Evolutionary conservation across 2,797 vertebrate species (phyloP), one percentile per base, ranked within the genome.

Genomic region (Podargus strigoides): DNA sequence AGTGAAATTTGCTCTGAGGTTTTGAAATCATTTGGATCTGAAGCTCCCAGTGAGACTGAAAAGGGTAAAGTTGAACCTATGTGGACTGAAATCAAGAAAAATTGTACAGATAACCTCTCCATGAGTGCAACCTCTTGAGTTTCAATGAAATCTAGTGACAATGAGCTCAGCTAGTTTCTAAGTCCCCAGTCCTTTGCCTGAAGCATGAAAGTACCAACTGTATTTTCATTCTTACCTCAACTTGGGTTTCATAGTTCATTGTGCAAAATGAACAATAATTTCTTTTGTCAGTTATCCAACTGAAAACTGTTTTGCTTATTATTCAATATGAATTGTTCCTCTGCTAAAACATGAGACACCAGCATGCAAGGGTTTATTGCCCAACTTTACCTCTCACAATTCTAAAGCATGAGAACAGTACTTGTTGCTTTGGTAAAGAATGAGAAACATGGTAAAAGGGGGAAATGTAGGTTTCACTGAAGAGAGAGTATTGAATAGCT

Each of bases 271-370:
- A 98, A 96, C 92, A 96, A 96, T 96, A 93, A 97, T 97, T 97
- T 97, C 94, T 91, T 97, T 97, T 95, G 94, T 97, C 97, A 98
- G 86, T 93, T 94, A 96, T 96, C 91, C 85, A 93, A 90, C 90
- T 93, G 85, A 97, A 97, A 97, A 97, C 93, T 96, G 92, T 96
- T 98, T 97, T 98, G 87, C 95, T 97, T 97, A 97, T 97, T 97
- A 97, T 97, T 97, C 85, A 97, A 90, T 96, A 96, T 94, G 97
- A 97, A 95, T 96, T 96, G 84, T 97, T 97, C 95, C 91, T 95
- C 83, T 97, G 89, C 78, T 95, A 95, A 97, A 97, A 96, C 83
- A 97, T 87, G 97, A 95, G 93, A 85, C 93, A 97, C 93, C 86
- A 96, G 64, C 70, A 85, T 96, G 73, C 86, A 96, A 95, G 88